Percentiles rank a stretch among this genome's conserved stretches.
These are phyloP conservation scores for Pagetopsis macropterus DNA, from an alignment of 2,797 vertebrate species.

Conservation along the genomic window DNA sequence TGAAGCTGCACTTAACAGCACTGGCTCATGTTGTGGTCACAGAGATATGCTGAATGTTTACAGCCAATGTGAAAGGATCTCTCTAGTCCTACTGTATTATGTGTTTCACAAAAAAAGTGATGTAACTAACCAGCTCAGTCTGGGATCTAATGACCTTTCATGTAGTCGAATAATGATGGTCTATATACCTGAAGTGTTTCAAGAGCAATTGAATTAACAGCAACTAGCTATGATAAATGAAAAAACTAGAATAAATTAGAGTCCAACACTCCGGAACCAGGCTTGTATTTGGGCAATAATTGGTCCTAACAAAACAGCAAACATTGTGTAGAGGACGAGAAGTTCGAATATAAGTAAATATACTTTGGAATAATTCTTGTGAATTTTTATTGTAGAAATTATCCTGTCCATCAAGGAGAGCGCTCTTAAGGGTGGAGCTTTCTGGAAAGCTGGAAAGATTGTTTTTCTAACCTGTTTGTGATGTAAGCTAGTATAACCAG, in stretches of 20 bases:
- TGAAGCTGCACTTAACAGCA: background rate
- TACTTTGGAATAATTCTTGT: background rate
- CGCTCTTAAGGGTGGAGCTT: too few relatives aligned
- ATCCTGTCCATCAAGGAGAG: too few relatives aligned
- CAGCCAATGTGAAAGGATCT: constrained; percentile 42
- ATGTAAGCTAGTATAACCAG: too few relatives aligned
- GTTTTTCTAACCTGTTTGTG: too few relatives aligned
- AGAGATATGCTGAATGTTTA: constrained; percentile 58
- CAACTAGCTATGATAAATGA: background rate
- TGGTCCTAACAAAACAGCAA: background rate
- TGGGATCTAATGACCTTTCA: background rate
- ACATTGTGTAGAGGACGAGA: background rate
- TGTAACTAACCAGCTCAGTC: background rate
- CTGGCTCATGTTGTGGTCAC: constrained; percentile 47
- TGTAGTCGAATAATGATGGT: too few relatives aligned
- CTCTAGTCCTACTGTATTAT: background rate
- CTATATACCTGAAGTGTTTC: background rate
- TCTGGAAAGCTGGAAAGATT: too few relatives aligned
- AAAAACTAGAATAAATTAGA: background rate
- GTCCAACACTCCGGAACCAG: background rate
- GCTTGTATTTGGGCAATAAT: background rate
- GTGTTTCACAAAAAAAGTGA: background rate
- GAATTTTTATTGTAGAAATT: too few relatives aligned
- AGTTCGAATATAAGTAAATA: background rate
- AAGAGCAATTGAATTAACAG: background rate